phyloP scores from a whole-genome alignment of 2,797 vertebrate genomes.

The Varecia variegata region DNA sequence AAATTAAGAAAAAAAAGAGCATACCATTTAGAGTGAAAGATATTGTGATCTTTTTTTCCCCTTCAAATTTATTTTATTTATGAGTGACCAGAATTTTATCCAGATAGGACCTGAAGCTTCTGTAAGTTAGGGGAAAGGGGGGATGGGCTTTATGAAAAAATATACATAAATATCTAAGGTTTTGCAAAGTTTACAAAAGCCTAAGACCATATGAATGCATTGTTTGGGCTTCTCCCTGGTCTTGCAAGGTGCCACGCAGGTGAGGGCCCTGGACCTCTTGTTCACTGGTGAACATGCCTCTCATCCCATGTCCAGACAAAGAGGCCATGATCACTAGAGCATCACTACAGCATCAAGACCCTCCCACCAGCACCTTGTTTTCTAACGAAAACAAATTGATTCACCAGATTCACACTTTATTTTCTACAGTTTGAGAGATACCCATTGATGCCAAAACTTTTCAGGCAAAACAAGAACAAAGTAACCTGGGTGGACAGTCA shows the following conservation, averaged over 20 bases:
- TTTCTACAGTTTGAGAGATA: background rate
- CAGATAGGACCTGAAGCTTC: background rate
- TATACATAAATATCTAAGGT: background rate
- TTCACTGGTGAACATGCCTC: background rate
- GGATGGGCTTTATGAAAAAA: background rate
- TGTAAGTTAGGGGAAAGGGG: background rate
- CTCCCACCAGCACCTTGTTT: no score
- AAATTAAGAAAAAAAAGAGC: background rate
- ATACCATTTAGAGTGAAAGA: background rate
- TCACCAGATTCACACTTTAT: background rate
- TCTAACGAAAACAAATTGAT: background rate
- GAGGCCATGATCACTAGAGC: accelerated
- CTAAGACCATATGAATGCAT: background rate
- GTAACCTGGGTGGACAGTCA: background rate
- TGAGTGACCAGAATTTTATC: background rate
- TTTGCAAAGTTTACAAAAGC: background rate
- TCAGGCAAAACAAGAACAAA: background rate
- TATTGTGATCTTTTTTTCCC: background rate
- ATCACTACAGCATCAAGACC: background rate
- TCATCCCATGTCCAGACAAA: background rate
- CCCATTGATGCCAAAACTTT: background rate
- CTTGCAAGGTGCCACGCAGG: background rate
- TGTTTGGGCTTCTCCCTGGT: background rate
- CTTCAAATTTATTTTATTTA: background rate
- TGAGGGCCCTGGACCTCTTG: background rate